These are phyloP conservation scores for Arvicanthis niloticus DNA, from an alignment of 2,113 vertebrate genomes.

Conservation along the genomic window DNA sequence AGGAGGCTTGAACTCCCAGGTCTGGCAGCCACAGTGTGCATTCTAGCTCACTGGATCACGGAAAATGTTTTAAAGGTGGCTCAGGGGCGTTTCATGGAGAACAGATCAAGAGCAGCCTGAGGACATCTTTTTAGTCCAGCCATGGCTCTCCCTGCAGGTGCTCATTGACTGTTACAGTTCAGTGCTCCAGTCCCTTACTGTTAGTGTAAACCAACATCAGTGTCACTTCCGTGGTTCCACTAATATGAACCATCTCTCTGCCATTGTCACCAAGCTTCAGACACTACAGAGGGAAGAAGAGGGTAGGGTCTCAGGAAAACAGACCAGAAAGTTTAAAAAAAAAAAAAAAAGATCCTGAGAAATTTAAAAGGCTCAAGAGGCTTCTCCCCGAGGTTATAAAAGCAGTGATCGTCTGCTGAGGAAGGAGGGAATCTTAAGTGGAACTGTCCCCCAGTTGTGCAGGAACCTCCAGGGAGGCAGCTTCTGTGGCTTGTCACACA, in stretches of 20 bases:
- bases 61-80: neutral
- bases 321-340: neutral
- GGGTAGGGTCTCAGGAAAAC: neutral
- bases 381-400: neutral
- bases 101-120: neutral
- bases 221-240: neutral
- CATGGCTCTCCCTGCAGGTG: too few species aligned
- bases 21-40: neutral
- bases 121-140: neutral
- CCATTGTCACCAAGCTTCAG: too few species aligned
- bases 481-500: neutral
- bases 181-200: too few species aligned
- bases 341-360: neutral
- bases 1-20: neutral
- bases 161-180: rapidly evolving
- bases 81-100: neutral
- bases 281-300: too few species aligned
- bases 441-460: neutral
- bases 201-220: rapidly evolving
- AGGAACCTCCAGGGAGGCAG: neutral
- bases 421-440: neutral
- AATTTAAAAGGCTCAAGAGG: neutral
- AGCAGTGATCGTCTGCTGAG: neutral
- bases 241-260: too few species aligned
- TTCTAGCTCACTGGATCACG: neutral